These are phyloP conservation scores for Urocyon cinereoargenteus DNA, from an alignment of 2,797 vertebrate species.

Conservation along the genomic window DNA sequence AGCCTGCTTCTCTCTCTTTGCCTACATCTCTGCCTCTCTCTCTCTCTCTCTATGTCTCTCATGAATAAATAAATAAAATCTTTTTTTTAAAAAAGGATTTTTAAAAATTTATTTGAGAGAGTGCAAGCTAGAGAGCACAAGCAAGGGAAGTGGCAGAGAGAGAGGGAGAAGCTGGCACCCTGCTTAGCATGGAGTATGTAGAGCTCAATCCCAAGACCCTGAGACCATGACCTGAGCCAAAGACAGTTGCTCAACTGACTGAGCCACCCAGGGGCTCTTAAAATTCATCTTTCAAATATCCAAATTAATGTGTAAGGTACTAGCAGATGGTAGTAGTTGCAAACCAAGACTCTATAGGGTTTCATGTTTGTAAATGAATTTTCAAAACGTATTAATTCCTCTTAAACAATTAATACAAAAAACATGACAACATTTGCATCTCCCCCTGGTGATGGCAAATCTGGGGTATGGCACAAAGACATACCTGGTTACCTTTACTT, in stretches of 20 bases:
- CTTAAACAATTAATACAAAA: constrained; percentile 30
- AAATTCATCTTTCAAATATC: constrained; percentile 52
- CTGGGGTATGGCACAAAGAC: not conserved
- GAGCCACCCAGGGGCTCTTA: not conserved
- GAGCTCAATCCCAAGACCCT: not conserved
- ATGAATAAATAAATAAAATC: too few species aligned
- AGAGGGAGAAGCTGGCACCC: not conserved
- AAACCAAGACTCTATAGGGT: not conserved
- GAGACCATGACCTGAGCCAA: not conserved
- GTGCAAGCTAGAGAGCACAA: not conserved
- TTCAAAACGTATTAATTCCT: constrained; percentile 2
- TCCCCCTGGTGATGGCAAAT: not conserved
- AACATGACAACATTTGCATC: not conserved
- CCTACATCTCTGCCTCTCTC: too few species aligned
- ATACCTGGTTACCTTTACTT: not conserved
- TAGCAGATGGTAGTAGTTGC: not conserved
- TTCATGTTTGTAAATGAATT: not conserved
- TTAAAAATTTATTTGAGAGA: not conserved
- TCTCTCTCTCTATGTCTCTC: too few species aligned
- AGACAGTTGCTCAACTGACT: not conserved
- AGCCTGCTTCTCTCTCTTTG: too few species aligned
- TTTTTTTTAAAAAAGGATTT: too few species aligned
- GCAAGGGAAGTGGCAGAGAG: not conserved
- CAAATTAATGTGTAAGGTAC: constrained; percentile 17
- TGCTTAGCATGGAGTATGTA: not conserved